Base-by-base conservation (phyloP, 2,797 vertebrate genomes). In the Botia almorhae region DNA sequence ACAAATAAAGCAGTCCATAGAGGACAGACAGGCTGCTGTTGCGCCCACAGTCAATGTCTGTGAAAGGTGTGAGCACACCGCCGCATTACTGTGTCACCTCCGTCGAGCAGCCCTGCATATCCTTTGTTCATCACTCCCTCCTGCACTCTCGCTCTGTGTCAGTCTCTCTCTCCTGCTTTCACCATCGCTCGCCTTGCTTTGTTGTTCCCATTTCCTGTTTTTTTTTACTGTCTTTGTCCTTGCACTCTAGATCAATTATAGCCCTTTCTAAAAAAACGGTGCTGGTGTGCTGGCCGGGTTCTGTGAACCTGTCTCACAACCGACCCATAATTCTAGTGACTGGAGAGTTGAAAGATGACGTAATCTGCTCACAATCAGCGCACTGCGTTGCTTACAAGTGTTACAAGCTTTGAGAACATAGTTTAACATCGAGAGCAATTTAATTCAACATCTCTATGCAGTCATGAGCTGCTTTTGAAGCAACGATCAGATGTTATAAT, bases 1-100 rank as follows among this genome's bases (percentile, higher is more conserved):
- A 86, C 82, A 90, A 87, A 91, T 87, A 80, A 88, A 90, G 83
- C 76, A 83, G 81, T 88, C 84, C 81, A 85, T 46, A 76, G 73
- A 23, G 11, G 69, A 67, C 1, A 76, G 55, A 81, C 74, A 80
- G 76, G 43, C 43, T 46, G 10, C 43, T 46, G 10, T 46, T 46
- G 43, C 7, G 39, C 43, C 43, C 43, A 46, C 74, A 43, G 43
- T 72, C 74, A 76, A 8, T 16, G 43, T 23, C 61, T 74, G 79
- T 73, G 60, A 46, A 0, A 46, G 39, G 50, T 7, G 29, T 74
- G 60, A 80, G 33, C 74, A 26, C 67, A 74, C 65, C 83, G 76
- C 83, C 82, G 87, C 83, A 74, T 65, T 61, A 36, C 55, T 69
- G 81, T 48, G 81, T 48, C 13, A 76, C 43, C 43, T 46, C 39